Evolutionary conservation across 2,113 vertebrate genomes (phyloP).

Genomic region (Nycticebus coucang): DNA sequence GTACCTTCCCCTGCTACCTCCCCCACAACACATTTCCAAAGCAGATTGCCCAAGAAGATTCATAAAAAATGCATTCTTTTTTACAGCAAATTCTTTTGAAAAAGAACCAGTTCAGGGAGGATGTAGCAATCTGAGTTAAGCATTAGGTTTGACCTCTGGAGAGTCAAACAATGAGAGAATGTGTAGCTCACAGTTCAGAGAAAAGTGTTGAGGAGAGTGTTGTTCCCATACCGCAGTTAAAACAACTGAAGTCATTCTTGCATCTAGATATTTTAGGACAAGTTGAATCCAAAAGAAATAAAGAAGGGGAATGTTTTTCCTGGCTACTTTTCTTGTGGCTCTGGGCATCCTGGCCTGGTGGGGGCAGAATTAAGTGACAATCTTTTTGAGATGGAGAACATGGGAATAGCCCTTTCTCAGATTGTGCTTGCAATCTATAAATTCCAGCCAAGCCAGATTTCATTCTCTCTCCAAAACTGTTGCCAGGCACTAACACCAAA

Average conservation of each 20-base stretch:
- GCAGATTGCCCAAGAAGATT: background rate
- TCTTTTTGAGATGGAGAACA: constrained; percentile 72
- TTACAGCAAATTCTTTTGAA: background rate
- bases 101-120: background rate
- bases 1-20: background rate
- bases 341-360: constrained; percentile 56
- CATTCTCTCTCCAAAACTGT: constrained; percentile 70
- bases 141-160: constrained; percentile 60
- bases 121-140: background rate
- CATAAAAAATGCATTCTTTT: background rate
- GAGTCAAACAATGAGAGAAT: constrained; percentile 44
- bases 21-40: background rate
- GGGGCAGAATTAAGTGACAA: constrained; percentile 56
- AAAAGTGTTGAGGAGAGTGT: constrained; percentile 62
- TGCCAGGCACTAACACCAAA: constrained; percentile 74
- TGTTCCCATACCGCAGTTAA: constrained; percentile 79
- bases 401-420: constrained; percentile 68
- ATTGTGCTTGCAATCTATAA: constrained; percentile 75
- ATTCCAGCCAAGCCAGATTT: constrained; percentile 80
- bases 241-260: constrained; percentile 77
- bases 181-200: constrained; percentile 67
- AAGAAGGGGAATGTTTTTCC: constrained; percentile 75
- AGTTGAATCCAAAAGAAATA: constrained; percentile 81
- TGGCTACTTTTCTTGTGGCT: constrained; percentile 54
- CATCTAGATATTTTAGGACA: constrained; percentile 81